A percentile compares a stretch with the other conserved stretches of the same genome.
Conservation (phyloP, 1,140 invertebrate genomes). For the Saccostrea cuccullata region DNA sequence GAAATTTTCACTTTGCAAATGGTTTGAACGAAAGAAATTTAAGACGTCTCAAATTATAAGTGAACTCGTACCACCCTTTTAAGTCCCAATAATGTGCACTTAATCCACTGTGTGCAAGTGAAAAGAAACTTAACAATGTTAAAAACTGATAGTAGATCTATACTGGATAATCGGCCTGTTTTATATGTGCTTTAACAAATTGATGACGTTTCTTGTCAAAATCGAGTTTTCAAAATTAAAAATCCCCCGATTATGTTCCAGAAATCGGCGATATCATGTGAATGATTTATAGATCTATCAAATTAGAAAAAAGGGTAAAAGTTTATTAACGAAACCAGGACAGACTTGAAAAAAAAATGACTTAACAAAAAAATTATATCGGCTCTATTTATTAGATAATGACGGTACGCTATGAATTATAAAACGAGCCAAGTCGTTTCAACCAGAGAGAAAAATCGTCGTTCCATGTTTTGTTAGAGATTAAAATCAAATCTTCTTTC, state of each 20-base stretch:
- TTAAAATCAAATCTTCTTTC: slow-evolving; percentile 38
- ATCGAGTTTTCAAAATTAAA: slow-evolving; percentile 1
- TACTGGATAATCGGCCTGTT: background rate
- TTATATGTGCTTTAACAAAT: background rate
- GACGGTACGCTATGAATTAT: slow-evolving; percentile 5
- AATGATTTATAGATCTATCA: slow-evolving; percentile 35
- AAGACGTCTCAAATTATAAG: background rate
- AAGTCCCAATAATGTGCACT: background rate
- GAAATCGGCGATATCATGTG: slow-evolving; percentile 15
- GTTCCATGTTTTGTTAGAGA: slow-evolving; percentile 18
- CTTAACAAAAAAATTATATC: background rate
- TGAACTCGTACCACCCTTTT: background rate
- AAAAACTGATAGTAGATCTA: background rate
- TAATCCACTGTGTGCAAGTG: background rate
- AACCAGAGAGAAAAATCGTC: background rate
- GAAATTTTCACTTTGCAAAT: background rate
- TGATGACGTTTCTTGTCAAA: slow-evolving; percentile 7
- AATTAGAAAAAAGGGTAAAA: slow-evolving; percentile 31
- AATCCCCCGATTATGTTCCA: background rate
- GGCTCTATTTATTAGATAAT: slow-evolving; percentile 22
- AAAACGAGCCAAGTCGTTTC: background rate
- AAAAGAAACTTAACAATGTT: background rate
- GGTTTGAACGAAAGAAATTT: background rate
- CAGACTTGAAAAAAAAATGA: slow-evolving; percentile 28
- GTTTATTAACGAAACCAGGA: background rate